Evolutionary conservation across 2,113 vertebrate species (phyloP), one percentile per base, ranked within the genome.

Genomic region (Gopherus flavomarginatus): DNA sequence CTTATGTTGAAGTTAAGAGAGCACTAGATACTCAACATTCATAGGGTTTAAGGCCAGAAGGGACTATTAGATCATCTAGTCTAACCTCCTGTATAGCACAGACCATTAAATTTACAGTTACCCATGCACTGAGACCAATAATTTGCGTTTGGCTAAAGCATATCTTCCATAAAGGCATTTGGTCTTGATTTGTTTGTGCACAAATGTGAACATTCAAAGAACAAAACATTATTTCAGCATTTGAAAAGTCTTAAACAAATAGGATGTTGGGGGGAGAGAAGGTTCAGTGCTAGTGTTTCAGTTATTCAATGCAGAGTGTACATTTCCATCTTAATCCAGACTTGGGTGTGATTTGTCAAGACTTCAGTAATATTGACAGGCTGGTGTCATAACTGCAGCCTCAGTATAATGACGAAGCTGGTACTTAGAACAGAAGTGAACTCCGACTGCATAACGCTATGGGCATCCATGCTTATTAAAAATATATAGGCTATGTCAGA

Each of bases 311-410:
- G 83, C 1, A 0, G 62, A 69, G 78, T 78, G 85, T 62, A 72
- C 0, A 0, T 81, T 92, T 95, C 87, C 65, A 85, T 65, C 90
- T 90, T 90, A 96, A 94, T 81, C 89, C 81, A 81, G 89, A 92
- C 83, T 94, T 96, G 87, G 86, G 53, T 86, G 78, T 5, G 31
- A 65, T 90, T 72, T 81, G 87, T 97, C 94, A 96, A 96, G 88
- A 0, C 22, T 86, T 62, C 35, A 90, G 79, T 79, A 91, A 88
- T 81, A 88, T 56, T 96, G 97, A 97, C 97, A 96, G 92, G 87
- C n/a, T 31, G 88, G 31, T 96, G 96, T 97, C 96, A 97, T 96
- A 97, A 96, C 62, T 96, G 72, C 81, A 93, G 44, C 65, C 75
- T 95, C n/a, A 0, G 27, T 29, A 59, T 90, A 75, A 88, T 88